Base-by-base conservation (phyloP, 2,797 vertebrate species). In the Tiaroga cobitis region DNA sequence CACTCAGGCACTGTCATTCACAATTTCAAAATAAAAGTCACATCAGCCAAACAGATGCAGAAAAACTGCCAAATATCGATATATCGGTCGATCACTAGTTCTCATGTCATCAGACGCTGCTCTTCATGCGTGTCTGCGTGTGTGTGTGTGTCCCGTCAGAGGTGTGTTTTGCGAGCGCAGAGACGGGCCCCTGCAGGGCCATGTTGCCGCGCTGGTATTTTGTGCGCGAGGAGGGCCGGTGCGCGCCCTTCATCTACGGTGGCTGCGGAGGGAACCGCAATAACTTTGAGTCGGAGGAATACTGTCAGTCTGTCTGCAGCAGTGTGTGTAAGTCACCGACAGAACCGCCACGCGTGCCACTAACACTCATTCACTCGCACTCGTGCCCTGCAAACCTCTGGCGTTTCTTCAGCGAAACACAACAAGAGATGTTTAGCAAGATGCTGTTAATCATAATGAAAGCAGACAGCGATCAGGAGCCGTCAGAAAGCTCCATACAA, bases 261-360 rank as follows among this genome's bases (percentile, higher is more conserved):
- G 98, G 98, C 96, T 99, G 98, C 39, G 98, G 98, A 41, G 98
- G 98, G 92, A 99, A 99, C 96, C 94, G 97, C 93, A 99, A 99
- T 97, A 99, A 99, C 97, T 99, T 99, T 98, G 97, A 97, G 92
- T 97, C 97, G 7, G 95, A 98, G 95, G 97, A 98, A 78, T 99
- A 99, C 97, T 99, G 98, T 97, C 92, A 97, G 95, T 97, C 98
- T 85, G 97, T 99, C 95, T 99, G 98, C 97, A 96, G 96, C 95
- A 97, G 96, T 88, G 95, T 97, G 96, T 94, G 97, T 99, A 98
- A 99, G 98, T 99, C 95, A 92, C 88, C 88, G 88, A 90, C 77
- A 86, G 19, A 43, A 16, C 29, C 56, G 56, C 49, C 65, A 54
- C 32, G 86, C 59, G 65, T 73, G 68, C 46, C 49, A 76, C 73